Base-by-base conservation (phyloP, 2,113 vertebrate species). In the Psephotus haematonotus region DNA sequence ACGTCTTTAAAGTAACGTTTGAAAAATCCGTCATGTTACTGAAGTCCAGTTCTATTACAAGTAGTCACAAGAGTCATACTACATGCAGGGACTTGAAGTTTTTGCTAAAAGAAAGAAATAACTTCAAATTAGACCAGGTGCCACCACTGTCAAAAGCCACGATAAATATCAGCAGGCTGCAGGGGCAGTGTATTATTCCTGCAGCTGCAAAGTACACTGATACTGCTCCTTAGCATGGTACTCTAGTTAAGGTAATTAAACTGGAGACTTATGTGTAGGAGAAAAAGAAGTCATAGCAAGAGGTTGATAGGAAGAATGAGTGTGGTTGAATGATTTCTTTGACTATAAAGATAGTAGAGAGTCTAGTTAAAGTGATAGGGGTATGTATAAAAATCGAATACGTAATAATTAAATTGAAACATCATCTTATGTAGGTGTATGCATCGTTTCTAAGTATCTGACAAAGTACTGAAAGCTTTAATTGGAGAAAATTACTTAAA, bases 361-460 rank as follows among this genome's bases (percentile, higher is more conserved):
- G 24, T 59, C 10, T 70, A 77, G 44, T 59, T 85, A 59, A 55
- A 74, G 19, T n/a, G 7, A 46, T 43, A 39, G 1, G 2, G 9
- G 2, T 65, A 27, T 6, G 6, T 7, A 27, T 46, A 50, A 80
- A 17, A 85, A 64, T 43, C 7, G 6, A 78, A 12, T 17, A 72
- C 39, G 2, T 4, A 80, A 31, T 39, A 90, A 69, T 9, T 80
- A 27, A 92, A 65, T 28, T 17, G 14, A 82, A 86, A 11, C 18
- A 31, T 50, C 64, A 41, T 0, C 6, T 78, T 55, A 11, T 29
- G 43, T 33, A 39, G 0, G 0, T 28, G 1, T 27, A 33, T 23
- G 13, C 8, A 57, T 52, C 33, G 52, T 72, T 59, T 92, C 29
- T 74, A 81, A 52, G 9, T 37, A 33, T 37, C 2, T 39, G 12